Conservation (phyloP, 2,888 invertebrate genomes). For the Aspidapion aeneum region DNA sequence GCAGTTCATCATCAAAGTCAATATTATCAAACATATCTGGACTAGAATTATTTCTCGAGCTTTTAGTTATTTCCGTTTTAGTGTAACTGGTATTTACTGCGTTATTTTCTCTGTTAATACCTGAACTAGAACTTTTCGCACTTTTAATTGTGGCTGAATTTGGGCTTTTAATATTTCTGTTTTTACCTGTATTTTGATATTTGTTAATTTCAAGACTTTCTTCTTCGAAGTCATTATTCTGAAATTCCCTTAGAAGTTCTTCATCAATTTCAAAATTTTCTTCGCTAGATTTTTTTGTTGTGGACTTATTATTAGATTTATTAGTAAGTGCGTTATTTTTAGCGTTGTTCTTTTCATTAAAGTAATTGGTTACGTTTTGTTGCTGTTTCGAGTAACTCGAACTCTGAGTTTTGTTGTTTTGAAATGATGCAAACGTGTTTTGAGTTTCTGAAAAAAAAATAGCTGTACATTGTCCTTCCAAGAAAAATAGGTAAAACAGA, state of each 20-base stretch:
- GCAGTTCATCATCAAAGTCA: slow-evolving; percentile 29
- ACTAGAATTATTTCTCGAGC: slow-evolving; percentile 9
- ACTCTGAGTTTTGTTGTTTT: no score
- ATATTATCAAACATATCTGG: slow-evolving; percentile 34
- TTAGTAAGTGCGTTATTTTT: no score
- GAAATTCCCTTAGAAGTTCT: slow-evolving; percentile 21
- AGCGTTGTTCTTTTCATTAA: no score
- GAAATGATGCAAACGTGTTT: no score
- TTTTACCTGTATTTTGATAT: not conserved
- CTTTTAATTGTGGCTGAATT: slow-evolving; percentile 30
- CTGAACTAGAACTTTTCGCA: slow-evolving; percentile 33
- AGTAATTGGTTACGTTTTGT: no score
- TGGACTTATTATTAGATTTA: no score
- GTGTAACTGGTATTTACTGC: not conserved
- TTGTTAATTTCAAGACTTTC: slow-evolving; percentile 1
- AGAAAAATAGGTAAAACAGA: no score
- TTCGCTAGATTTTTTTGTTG: not conserved
- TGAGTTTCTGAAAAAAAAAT: no score
- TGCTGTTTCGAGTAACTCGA: no score
- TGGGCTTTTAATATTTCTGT: slow-evolving; percentile 8
- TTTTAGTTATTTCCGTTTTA: no score
- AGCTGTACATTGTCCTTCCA: no score
- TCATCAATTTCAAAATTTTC: slow-evolving; percentile 20
- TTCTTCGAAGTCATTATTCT: slow-evolving; percentile 14
- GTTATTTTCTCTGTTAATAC: slow-evolving; percentile 26